These are phyloP conservation scores for Dermolepida albohirtum DNA, from an alignment of 2,888 invertebrate genomes.

Conservation along the genomic window DNA sequence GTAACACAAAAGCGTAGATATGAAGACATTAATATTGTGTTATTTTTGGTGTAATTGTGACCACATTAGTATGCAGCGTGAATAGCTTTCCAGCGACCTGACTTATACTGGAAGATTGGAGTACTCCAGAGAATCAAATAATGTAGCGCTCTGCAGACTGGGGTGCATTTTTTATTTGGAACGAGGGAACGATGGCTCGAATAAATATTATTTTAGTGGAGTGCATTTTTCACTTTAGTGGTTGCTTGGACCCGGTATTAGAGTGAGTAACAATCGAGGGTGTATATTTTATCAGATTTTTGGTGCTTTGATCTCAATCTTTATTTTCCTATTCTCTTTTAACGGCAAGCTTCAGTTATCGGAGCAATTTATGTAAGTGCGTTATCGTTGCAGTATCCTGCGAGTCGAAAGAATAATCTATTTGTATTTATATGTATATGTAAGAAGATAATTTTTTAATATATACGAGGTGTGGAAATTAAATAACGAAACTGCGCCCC, in stretches of 20 bases:
- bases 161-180: constrained; percentile 64
- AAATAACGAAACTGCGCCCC: no score
- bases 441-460: no score
- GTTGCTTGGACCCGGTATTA: constrained; percentile 50
- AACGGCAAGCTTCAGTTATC: constrained; percentile 18
- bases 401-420: no score
- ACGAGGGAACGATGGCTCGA: constrained; percentile 54
- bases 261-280: constrained; percentile 45
- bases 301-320: constrained; percentile 38
- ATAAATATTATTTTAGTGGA: constrained; percentile 64
- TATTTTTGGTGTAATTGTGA: constrained; percentile 42
- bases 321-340: constrained; percentile 13
- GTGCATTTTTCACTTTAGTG: constrained; percentile 61
- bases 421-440: no score
- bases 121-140: constrained; percentile 56
- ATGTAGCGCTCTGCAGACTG: constrained; percentile 56
- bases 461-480: no score
- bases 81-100: constrained; percentile 35
- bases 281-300: constrained; percentile 50
- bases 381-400: constrained; percentile 6
- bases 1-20: constrained; percentile 37
- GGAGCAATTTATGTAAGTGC: constrained; percentile 24
- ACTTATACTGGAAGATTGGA: constrained; percentile 42
- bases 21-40: constrained; percentile 53
- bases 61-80: constrained; percentile 47